Percentiles rank a stretch among this genome's conserved stretches.
Conservation (phyloP, 2,888 invertebrate species). For the Dexiosoma caninum region DNA sequence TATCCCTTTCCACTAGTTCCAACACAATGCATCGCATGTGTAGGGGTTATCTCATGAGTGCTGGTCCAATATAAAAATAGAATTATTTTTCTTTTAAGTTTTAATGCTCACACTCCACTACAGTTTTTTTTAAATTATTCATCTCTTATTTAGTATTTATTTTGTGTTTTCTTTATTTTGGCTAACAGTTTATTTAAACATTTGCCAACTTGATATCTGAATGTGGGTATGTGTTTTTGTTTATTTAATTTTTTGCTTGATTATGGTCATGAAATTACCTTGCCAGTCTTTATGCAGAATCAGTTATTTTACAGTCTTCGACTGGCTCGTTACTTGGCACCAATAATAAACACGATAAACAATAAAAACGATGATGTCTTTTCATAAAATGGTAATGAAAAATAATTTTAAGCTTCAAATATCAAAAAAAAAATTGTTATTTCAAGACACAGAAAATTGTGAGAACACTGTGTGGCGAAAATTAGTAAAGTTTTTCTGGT, state of each 20-base stretch:
- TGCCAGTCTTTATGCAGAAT: conserved; percentile 50
- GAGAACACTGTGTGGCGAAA: too few species aligned
- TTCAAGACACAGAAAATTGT: too few species aligned
- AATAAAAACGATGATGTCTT: background rate
- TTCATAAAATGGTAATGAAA: conserved; percentile 42
- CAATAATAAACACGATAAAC: background rate
- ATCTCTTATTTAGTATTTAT: conserved; percentile 7
- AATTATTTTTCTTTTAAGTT: background rate
- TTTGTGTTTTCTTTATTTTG: conserved; percentile 16
- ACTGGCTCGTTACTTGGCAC: conserved; percentile 9
- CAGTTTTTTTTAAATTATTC: background rate
- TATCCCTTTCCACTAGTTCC: too few species aligned
- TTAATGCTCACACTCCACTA: background rate
- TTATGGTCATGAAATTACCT: conserved; percentile 32
- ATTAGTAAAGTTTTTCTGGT: too few species aligned
- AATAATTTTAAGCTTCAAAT: background rate
- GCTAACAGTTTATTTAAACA: background rate
- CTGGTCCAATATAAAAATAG: too few species aligned
- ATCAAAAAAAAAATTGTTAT: too few species aligned
- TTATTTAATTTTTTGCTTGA: background rate
- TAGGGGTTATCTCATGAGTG: too few species aligned
- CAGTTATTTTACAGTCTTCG: conserved; percentile 49
- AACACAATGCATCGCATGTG: too few species aligned
- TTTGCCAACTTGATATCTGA: background rate
- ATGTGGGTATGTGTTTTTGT: background rate